Base-by-base conservation (phyloP, 2,888 invertebrate species). In the Melanostoma mellinum region DNA sequence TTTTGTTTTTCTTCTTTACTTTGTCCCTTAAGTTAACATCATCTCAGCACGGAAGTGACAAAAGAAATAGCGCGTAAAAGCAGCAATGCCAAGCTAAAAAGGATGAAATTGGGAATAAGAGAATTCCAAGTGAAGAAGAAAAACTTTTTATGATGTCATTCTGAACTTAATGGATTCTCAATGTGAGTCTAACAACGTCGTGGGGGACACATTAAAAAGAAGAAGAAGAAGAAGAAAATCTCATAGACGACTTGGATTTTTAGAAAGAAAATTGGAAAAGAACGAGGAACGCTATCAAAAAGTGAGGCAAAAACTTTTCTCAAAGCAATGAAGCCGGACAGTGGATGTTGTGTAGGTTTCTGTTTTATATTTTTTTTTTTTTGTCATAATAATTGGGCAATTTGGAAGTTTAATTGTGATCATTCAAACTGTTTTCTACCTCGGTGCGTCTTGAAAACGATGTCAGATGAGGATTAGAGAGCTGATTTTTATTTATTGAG, bases 151-250 rank as follows among this genome's bases (percentile, higher is more conserved):
- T 78, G 82, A 78, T 82, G 77, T 60, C 78, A 78, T 74, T 78
- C 73, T 68, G 78, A 82, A 73, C 78, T 82, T 82, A 82, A 82
- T 82, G 78, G 82, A 53, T 82, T 82, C 82, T 82, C 78, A 60
- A 82, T 82, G 73, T 53, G 78, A 78, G 56, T 82, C 74, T 82
- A 78, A 78, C 78, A 63, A 77, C 73, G 58, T 80, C 71, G 36
- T 58, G 73, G 38, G 82, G 82, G 58, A 78, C 68, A 69, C 73
- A 73, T 78, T 82, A 82, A 42, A 20, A 20, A 20, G 1, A 20
- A 20, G 1, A 20, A 20, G 1, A 20, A 20, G 20, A 20, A 20
- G 20, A 20, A 53, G 36, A 56, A 68, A 60, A 82, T 46, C 50
- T 20, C 3, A 4, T 30, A 53, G 71, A 6, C 58, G 32, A 40